Evolutionary conservation across 1,140 invertebrate species (phyloP).

Genomic region (Procambarus clarkii): DNA sequence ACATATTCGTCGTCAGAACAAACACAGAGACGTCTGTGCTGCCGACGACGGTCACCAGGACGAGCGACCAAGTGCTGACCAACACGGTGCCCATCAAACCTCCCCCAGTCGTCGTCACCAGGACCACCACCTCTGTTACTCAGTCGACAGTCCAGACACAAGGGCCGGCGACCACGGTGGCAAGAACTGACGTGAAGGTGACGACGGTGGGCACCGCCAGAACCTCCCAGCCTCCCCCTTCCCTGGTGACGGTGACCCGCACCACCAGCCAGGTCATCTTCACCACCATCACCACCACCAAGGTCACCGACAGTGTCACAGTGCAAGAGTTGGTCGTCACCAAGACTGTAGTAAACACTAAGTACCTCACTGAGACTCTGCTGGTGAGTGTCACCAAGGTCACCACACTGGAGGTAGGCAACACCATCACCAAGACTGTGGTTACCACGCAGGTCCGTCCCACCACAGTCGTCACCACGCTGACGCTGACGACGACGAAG

Average conservation of each 20-base stretch:
- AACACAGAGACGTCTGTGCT: not conserved
- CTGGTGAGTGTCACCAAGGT: not conserved
- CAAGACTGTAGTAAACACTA: not conserved
- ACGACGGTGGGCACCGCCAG: constrained; percentile 19
- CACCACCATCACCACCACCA: constrained; percentile 33
- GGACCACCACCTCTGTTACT: not conserved
- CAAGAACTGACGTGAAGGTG: not conserved
- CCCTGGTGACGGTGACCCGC: constrained; percentile 27
- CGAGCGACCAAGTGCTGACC: not conserved
- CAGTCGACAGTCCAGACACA: constrained; percentile 12
- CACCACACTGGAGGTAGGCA: constrained; percentile 3
- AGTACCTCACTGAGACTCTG: not conserved
- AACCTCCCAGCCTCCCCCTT: constrained; percentile 26
- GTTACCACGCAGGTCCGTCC: constrained; percentile 30
- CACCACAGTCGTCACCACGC: constrained; percentile 25
- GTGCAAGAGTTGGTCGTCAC: constrained; percentile 13
- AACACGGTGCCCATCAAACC: constrained; percentile 35
- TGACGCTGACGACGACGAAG: not conserved
- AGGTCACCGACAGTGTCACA: not conserved
- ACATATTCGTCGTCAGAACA: constrained; percentile 7
- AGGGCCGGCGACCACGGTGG: constrained; percentile 27
- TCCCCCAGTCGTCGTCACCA: constrained; percentile 13
- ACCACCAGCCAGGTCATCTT: constrained; percentile 34
- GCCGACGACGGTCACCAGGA: constrained; percentile 30
- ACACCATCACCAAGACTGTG: constrained; percentile 9